Base-by-base conservation (phyloP, 2,888 invertebrate species). In the Smittia sp. region DNA sequence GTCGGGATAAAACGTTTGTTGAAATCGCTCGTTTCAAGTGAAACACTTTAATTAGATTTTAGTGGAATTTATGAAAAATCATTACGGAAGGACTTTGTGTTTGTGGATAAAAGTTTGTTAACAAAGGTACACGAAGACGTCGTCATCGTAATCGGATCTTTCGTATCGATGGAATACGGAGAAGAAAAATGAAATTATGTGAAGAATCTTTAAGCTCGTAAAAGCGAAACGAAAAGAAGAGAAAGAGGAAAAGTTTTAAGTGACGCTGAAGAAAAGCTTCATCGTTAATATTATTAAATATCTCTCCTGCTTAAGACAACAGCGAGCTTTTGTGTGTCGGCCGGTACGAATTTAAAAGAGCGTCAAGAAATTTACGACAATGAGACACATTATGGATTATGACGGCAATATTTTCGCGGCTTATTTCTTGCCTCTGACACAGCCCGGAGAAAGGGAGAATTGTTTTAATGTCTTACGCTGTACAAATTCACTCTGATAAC, bases 1-100 rank as follows among this genome's bases (percentile, higher is more conserved):
- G 69, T 27, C 20, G 25, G 69, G n/a, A 69, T 69, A 52, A 69
- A 41, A 69, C 69, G 69, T 69, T 22, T 18, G 9, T 22, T 69
- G 24, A 63, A 52, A 18, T 69, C 54, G 69, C 22, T 52, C 20
- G 15, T n/a, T 15, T n/a, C n/a, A 52, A 69, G 13, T 27, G 27
- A 18, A 54, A 22, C 3, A 3, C 32, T 32, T 32, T 32, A 32
- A 27, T 52, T 52, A 69, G 41, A 69, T 18, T 69, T 68, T 38
- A 11, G 24, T 38, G 65, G 38, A 65, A 4, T 15, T 38, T 11
- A 22, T 25, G 18, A 38, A 65, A 65, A 32, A 13, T n/a, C 1
- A 38, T 63, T 20, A 32, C 3, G 32, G 9, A 32, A 32, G 3
- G 9, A 32, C 32, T 32, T 32, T 32, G 4, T 9, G 62, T 13